A percentile compares a stretch with the other conserved stretches of the same genome.
Evolutionary conservation across 2,888 invertebrate genomes (phyloP).

Genomic region (Conus canariensis): DNA sequence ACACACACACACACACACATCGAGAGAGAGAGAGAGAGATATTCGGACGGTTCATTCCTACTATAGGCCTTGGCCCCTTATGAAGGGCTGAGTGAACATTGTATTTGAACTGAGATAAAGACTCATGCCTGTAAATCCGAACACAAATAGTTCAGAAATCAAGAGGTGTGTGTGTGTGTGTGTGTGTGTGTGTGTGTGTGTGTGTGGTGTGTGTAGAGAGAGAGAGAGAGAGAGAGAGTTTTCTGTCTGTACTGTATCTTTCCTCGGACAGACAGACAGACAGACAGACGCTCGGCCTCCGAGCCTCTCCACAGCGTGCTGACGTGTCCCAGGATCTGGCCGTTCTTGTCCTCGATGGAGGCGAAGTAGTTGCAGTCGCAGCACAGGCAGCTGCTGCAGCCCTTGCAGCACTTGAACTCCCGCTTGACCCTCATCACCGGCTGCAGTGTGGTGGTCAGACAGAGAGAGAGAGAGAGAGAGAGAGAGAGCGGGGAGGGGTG

Average conservation of each 20-base stretch:
- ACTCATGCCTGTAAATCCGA: too few species aligned
- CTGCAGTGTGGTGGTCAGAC: conserved; percentile 4
- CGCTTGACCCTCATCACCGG: conserved; percentile 42
- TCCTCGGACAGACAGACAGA: neutral
- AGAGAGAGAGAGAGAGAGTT: rapidly evolving
- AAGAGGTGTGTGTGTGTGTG: too few species aligned
- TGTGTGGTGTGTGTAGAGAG: rapidly evolving
- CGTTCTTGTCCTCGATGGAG: conserved; percentile 41
- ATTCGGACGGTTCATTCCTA: too few species aligned
- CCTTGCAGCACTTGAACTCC: conserved; percentile 42
- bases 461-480: neutral
- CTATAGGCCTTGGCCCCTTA: too few species aligned
- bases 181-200: too few species aligned
- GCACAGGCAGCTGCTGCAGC: conserved; percentile 41
- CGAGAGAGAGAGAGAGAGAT: too few species aligned
- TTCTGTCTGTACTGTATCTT: too few species aligned
- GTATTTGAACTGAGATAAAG: too few species aligned
- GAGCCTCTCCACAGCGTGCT: conserved; percentile 38
- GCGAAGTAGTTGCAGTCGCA: conserved; percentile 44
- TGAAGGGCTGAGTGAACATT: too few species aligned
- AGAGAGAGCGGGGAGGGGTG: neutral
- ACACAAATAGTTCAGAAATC: too few species aligned
- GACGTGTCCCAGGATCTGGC: conserved; percentile 42
- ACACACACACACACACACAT: too few species aligned
- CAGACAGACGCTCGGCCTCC: neutral